Base-by-base conservation (phyloP, 2,888 invertebrate species). In the Portevinia maculata region DNA sequence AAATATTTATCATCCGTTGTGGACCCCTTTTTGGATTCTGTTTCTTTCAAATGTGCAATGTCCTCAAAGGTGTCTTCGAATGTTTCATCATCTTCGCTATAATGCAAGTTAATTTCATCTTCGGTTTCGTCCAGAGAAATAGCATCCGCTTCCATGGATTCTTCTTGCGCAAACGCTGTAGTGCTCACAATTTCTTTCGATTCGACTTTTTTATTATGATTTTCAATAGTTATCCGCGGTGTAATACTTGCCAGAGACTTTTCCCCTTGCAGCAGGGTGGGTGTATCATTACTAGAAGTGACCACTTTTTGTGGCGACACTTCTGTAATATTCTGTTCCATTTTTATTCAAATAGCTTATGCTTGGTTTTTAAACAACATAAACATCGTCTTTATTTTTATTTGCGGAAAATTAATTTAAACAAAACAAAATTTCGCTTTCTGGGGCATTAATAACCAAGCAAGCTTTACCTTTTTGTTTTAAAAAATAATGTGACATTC, bases 361-460 rank as follows among this genome's bases (percentile, higher is more conserved):
- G 8, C 34, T 9, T 11, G 9, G n/a, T 19, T 55, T 62, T 39
- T 28, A 53, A 44, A 8, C 17, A 13, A 1, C 11, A 53, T 48
- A 59, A 59, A 46, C 75, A 75, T 75, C 2, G 39, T 41, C 44
- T 70, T 59, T 32, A 37, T 13, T 52, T 70, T 59, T 32, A 37
- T 13, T 19, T 39, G 21, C 8, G 6, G 7, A 41, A 53, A 74
- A 59, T 17, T 48, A 13, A 37, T 62, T 46, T 13, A 79, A 73
- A 59, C 30, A 73, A 15, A 67, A 79, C 13, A 50, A 59, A 5
- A 30, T 28, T 19, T 11, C 21, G 8, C 8, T 69, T 39, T 32
- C 17, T 21, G 52, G 69, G 69, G 62, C 75, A 70, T 64, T 75
- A 64, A 74, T 48, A 67, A 19, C 53, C 60, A 73, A 79, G 44